Evolutionary conservation across 2,797 vertebrate genomes (phyloP).

Genomic region (Merluccius polli): DNA sequence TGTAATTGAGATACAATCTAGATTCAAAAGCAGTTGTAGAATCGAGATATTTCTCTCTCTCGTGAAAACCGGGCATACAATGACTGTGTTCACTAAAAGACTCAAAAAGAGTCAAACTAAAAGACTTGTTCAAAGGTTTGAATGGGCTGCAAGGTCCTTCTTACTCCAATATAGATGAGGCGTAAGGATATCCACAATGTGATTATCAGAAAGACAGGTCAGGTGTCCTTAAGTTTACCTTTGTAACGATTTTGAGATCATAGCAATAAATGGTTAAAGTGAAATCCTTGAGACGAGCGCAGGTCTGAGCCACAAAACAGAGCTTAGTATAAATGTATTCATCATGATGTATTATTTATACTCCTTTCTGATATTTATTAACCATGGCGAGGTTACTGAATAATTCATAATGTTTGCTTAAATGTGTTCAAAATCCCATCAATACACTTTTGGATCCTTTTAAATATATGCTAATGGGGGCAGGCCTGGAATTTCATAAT

Average conservation of each 20-base stretch:
- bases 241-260: background rate
- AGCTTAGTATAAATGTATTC: background rate
- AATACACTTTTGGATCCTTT: background rate
- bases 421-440: background rate
- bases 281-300: background rate
- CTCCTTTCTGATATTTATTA: background rate
- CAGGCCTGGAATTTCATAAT: too few species aligned
- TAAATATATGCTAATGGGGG: background rate
- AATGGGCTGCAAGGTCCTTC: too few species aligned
- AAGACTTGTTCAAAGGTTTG: too few species aligned
- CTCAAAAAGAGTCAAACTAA: too few species aligned
- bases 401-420: background rate
- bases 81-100: background rate
- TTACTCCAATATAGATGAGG: too few species aligned
- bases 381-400: background rate
- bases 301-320: background rate
- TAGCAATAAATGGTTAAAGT: background rate
- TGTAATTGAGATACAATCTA: background rate
- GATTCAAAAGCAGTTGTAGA: background rate
- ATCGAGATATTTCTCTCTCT: background rate
- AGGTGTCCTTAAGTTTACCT: background rate
- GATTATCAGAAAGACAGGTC: background rate
- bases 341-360: background rate
- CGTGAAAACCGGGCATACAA: background rate
- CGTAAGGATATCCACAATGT: background rate